Conservation (phyloP, 2,113 vertebrate species). For the Crotophaga sulcirostris region DNA sequence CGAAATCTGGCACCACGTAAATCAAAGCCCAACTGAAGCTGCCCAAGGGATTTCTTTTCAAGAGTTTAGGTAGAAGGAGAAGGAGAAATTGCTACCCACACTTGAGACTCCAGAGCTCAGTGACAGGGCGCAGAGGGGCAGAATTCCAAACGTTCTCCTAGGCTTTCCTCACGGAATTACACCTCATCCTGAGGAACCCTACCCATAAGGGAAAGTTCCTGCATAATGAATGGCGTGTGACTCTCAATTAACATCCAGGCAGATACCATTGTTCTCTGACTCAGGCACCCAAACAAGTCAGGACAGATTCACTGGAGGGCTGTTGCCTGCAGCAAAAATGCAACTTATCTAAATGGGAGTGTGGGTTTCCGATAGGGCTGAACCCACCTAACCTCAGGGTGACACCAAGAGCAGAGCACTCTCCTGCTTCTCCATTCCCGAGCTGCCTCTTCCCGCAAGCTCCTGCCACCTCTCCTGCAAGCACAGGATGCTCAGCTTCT, state of each 20-base stretch:
- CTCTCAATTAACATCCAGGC: background rate
- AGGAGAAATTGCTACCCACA: background rate
- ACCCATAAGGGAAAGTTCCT: conserved; percentile 10
- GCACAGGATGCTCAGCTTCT: background rate
- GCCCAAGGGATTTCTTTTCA: background rate
- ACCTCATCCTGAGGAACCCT: background rate
- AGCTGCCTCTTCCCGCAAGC: fast-evolving
- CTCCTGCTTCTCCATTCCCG: background rate
- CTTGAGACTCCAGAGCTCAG: background rate
- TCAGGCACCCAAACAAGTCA: background rate
- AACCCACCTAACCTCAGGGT: background rate
- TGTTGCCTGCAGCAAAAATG: background rate
- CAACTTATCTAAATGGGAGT: background rate
- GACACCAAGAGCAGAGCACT: background rate
- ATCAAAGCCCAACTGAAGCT: background rate
- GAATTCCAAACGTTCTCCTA: background rate
- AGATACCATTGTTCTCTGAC: background rate
- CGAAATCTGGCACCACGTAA: background rate
- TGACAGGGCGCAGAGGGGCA: background rate
- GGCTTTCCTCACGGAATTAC: background rate
- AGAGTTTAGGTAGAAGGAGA: background rate
- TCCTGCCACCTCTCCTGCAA: fast-evolving
- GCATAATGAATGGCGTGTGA: conserved; percentile 7
- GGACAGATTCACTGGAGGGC: background rate
- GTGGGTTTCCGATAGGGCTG: background rate